A percentile compares a stretch with the other conserved stretches of the same genome.
Evolutionary conservation across 1,140 invertebrate genomes (phyloP).

Genomic region (Gryon sp.): DNA sequence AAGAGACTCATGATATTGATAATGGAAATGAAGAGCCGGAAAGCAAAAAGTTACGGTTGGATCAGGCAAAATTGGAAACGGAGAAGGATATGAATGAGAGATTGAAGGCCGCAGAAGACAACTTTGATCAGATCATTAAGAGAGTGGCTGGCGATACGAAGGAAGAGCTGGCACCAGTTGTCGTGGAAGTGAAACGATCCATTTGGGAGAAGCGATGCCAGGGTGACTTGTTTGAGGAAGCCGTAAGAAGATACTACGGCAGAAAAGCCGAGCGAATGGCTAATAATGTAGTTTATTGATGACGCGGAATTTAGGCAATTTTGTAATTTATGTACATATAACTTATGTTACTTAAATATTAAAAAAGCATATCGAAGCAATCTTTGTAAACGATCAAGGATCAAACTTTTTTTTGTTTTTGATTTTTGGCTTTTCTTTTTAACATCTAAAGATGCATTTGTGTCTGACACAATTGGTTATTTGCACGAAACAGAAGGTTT

Average conservation of each 20-base stretch:
- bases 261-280: slow-evolving; percentile 82
- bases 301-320: slow-evolving; percentile 14
- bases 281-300: slow-evolving; percentile 44
- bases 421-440: not conserved
- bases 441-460: too few species aligned
- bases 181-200: slow-evolving; percentile 80
- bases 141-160: slow-evolving; percentile 30
- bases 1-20: slow-evolving; percentile 64
- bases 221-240: slow-evolving; percentile 88
- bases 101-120: slow-evolving; percentile 38
- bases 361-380: not conserved
- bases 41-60: slow-evolving; percentile 49
- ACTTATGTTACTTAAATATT: slow-evolving; percentile 29
- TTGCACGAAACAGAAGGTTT: too few species aligned
- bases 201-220: slow-evolving; percentile 93
- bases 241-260: slow-evolving; percentile 88
- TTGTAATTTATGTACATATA: slow-evolving; percentile 55
- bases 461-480: too few species aligned
- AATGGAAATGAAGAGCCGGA: slow-evolving; percentile 65
- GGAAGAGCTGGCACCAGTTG: slow-evolving; percentile 30
- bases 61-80: slow-evolving; percentile 16
- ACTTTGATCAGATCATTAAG: slow-evolving; percentile 70
- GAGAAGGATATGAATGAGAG: slow-evolving; percentile 66
- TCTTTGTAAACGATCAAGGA: not conserved
- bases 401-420: too few species aligned